These are phyloP conservation scores for Tauraco erythrolophus DNA, from an alignment of 2,113 vertebrate species.

Conservation along the genomic window DNA sequence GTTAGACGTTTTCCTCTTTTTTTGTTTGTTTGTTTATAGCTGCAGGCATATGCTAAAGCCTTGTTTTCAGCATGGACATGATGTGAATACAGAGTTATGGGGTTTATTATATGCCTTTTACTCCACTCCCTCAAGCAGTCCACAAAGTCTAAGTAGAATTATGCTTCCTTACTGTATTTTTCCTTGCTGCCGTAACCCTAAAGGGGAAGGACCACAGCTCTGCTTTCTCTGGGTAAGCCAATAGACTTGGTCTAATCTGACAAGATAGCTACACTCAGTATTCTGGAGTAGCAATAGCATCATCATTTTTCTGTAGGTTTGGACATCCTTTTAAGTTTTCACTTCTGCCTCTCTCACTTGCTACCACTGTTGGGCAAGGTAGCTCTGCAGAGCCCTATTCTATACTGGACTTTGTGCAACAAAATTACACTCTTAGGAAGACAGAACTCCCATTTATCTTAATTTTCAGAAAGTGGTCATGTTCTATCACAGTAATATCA, in stretches of 20 bases:
- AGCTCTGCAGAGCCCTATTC: neutral
- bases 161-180: neutral
- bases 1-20: no score
- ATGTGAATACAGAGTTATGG: neutral
- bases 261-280: neutral
- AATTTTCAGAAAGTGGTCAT: neutral
- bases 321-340: neutral
- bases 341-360: neutral
- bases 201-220: neutral
- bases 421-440: neutral
- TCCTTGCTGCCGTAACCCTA: neutral
- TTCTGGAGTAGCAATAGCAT: neutral
- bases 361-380: neutral
- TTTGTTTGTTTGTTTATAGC: neutral
- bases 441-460: neutral
- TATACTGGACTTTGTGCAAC: neutral
- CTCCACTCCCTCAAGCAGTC: neutral
- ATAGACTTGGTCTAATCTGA: neutral
- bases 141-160: neutral
- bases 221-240: neutral
- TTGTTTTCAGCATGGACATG: neutral
- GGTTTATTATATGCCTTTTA: neutral
- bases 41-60: neutral
- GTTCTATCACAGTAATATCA: neutral
- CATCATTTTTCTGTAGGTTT: neutral